These are phyloP conservation scores for Egretta garzetta DNA, from an alignment of 2,113 vertebrate genomes.

Conservation along the genomic window DNA sequence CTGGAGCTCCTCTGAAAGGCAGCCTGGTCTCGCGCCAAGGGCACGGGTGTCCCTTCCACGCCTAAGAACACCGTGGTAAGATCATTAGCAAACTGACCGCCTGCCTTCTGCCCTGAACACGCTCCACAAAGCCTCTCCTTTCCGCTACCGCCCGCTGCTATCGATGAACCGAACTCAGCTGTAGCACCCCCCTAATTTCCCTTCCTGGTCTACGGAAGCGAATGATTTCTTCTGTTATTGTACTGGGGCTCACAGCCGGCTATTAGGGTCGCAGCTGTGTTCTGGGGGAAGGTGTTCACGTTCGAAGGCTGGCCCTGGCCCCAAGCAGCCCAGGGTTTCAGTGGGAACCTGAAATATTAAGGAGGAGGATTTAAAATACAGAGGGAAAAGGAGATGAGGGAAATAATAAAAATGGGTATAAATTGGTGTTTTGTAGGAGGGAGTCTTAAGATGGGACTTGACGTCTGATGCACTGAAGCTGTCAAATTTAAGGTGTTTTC, in stretches of 20 bases:
- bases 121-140: fast-evolving
- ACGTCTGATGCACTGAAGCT: fast-evolving
- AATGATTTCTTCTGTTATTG: neutral
- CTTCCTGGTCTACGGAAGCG: neutral
- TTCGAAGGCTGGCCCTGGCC: neutral
- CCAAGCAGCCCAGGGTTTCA: fast-evolving
- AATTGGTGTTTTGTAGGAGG: neutral
- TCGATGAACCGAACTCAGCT: neutral
- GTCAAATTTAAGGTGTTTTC: neutral
- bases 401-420: neutral
- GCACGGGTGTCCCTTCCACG: neutral
- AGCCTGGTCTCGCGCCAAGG: neutral
- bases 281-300: fast-evolving
- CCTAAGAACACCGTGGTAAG: fast-evolving
- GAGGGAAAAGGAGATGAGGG: neutral
- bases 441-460: neutral
- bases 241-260: neutral
- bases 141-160: fast-evolving
- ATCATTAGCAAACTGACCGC: fast-evolving
- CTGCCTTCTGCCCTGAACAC: neutral
- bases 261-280: fast-evolving
- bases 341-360: neutral
- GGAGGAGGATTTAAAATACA: neutral
- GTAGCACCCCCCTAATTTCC: neutral
- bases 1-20: neutral